Percentiles rank a stretch among this genome's conserved stretches.
These are phyloP conservation scores for Brachionus paranguensis DNA, from an alignment of 1,140 invertebrate genomes.

Conservation along the genomic window DNA sequence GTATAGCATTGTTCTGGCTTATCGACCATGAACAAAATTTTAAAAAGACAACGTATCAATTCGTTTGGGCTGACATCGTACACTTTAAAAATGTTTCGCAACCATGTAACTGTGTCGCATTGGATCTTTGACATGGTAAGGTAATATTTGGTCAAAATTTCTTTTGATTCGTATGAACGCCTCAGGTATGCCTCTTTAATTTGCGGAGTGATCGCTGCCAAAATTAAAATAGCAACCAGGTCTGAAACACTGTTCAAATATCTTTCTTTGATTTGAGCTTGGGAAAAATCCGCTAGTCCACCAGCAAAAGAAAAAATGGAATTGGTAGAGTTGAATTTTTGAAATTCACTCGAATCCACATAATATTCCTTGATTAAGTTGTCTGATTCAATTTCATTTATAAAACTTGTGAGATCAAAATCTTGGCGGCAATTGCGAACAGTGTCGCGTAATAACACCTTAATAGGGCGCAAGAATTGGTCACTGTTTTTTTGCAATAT, in stretches of 20 bases:
- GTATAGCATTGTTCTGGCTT: slow-evolving; percentile 77
- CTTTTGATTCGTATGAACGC: not conserved
- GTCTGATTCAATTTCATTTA: slow-evolving; percentile 65
- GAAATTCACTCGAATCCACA: not conserved
- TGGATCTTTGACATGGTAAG: slow-evolving; percentile 70
- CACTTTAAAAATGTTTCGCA: not conserved
- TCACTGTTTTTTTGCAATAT: slow-evolving; percentile 62
- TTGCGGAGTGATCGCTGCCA: slow-evolving; percentile 70
- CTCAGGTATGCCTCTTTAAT: slow-evolving; percentile 63
- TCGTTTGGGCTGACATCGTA: slow-evolving; percentile 36
- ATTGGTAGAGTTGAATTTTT: not conserved
- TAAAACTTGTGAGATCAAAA: slow-evolving; percentile 68
- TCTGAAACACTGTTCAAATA: slow-evolving; percentile 76
- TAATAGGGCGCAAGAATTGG: slow-evolving; percentile 76
- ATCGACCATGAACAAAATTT: slow-evolving; percentile 74
- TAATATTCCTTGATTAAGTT: slow-evolving; percentile 39
- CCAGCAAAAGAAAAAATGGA: not conserved
- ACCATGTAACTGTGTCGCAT: slow-evolving; percentile 60
- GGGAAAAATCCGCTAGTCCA: not conserved
- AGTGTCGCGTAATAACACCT: slow-evolving; percentile 77
- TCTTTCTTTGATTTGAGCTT: slow-evolving; percentile 60
- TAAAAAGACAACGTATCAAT: slow-evolving; percentile 62
- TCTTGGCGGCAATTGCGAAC: slow-evolving; percentile 75
- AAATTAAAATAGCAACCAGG: slow-evolving; percentile 74
- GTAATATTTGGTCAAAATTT: slow-evolving; percentile 62